Evolutionary conservation across 2,113 vertebrate genomes (phyloP), one percentile per base, ranked within the genome.

Genomic region (Uropsilus gracilis): DNA sequence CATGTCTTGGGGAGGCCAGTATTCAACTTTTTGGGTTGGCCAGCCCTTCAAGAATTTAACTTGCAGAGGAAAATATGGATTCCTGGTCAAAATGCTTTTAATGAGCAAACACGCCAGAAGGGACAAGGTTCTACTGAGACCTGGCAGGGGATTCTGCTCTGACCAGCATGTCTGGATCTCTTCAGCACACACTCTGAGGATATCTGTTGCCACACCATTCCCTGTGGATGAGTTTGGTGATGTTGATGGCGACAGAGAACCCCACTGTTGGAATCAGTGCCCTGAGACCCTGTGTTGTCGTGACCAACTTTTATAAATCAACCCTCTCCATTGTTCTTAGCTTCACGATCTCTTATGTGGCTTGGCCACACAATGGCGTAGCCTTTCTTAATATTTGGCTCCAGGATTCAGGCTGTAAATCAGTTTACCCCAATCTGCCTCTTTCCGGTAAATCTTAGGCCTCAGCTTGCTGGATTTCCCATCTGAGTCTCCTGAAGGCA

Each of bases 311-410:
- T 24, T 73, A 22, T 64, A 82, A 78, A 34, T 81, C 68, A 77
- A 28, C 12, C 55, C 5, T 2, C 55, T 59, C 50, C 17, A n/a
- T 14, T 4, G 14, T 55, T 69, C 5, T 44, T 85, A 68, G 66
- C 76, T 75, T 59, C 85, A 75, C 16, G 6, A 17, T 57, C 55
- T 76, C n/a, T 82, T 81, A 63, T 18, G 24, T 46, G 78, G 42
- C 55, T 87, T 88, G 53, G n/a, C 72, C 81, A 57, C 64, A 69
- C 83, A 87, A 39, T n/a, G n/a, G n/a, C n/a, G 44, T 71, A 66
- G 78, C 53, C 78, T 42, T 86, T 92, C 44, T 90, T 85, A 83
- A 20, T 59, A 78, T 34, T 55, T 82, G 76, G 68, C 26, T 26
- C 39, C 3, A 8, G 16, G 55, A 3, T 34, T 18, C 12, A 55